phyloP scores from a whole-genome alignment of 2,888 invertebrate species.

The Cataglyphis altisquamis region DNA sequence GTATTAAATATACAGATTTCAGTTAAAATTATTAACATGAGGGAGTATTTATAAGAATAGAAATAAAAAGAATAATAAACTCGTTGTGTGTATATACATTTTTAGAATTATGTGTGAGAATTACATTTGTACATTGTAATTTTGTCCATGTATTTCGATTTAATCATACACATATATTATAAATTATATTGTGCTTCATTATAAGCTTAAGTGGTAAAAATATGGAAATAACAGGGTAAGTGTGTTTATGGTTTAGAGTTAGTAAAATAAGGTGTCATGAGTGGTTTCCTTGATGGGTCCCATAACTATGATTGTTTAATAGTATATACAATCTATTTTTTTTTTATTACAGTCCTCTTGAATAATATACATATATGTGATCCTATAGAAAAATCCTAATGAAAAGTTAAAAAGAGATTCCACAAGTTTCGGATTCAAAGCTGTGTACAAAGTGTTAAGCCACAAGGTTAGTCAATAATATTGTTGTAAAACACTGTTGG shows the following conservation, averaged over 20 bases:
- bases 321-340: conserved; percentile 60
- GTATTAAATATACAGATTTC: conserved; percentile 13
- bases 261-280: conserved; percentile 62
- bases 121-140: conserved; percentile 7
- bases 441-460: conserved; percentile 65
- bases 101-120: conserved; percentile 2
- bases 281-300: conserved; percentile 57
- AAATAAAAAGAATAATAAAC: conserved; percentile 10
- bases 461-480: conserved; percentile 81
- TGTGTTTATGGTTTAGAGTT: conserved; percentile 66
- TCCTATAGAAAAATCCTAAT: conserved; percentile 58
- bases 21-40: background rate
- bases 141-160: conserved; percentile 22
- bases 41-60: background rate
- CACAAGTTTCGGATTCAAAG: conserved; percentile 73
- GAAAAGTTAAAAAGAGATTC: conserved; percentile 71
- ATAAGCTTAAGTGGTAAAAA: conserved; percentile 27
- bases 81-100: background rate
- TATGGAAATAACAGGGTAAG: conserved; percentile 60
- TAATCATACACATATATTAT: conserved; percentile 21
- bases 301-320: conserved; percentile 43
- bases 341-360: conserved; percentile 60
- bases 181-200: conserved; percentile 31
- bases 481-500: conserved; percentile 36
- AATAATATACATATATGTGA: conserved; percentile 27